Conservation (phyloP, 2,888 invertebrate species). For the Hirtodrosophila alboralis region DNA sequence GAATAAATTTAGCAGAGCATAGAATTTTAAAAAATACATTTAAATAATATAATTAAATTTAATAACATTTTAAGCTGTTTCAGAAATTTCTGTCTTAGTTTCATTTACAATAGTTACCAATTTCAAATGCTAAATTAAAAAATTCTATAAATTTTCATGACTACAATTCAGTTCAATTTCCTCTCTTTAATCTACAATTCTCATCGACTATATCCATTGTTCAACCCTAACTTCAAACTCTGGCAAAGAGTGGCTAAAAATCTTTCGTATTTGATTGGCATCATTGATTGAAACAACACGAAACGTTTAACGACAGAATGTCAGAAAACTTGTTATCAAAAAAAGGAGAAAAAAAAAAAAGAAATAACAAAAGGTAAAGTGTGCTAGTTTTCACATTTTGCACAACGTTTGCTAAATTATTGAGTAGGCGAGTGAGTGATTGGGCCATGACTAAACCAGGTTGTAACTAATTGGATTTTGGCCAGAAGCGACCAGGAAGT, state of each 20-base stretch:
- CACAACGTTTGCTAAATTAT: conserved; percentile 54
- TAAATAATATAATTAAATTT: no score
- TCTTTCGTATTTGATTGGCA: conserved; percentile 78
- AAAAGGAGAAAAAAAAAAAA: conserved; percentile 35
- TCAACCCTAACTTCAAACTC: conserved; percentile 30
- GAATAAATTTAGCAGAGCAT: no score
- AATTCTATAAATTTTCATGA: no score
- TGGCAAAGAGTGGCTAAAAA: conserved; percentile 62
- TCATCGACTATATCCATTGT: conserved; percentile 5
- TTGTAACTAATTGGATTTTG: conserved; percentile 72
- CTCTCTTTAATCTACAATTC: conserved; percentile 9
- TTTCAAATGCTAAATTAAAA: no score
- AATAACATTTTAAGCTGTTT: no score
- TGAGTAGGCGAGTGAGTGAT: conserved; percentile 52
- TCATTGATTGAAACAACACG: conserved; percentile 82
- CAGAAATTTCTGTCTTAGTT: no score
- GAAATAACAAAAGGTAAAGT: conserved; percentile 41
- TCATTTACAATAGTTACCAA: no score
- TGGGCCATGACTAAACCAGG: conserved; percentile 57
- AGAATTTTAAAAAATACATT: no score
- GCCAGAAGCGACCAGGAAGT: conserved; percentile 62
- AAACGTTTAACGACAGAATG: conserved; percentile 69
- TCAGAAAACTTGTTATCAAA: conserved; percentile 55
- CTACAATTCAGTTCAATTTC: conserved; percentile 13
- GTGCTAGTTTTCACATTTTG: conserved; percentile 60